These are phyloP conservation scores for Barnardius zonarius DNA, from an alignment of 2,113 vertebrate species.

Conservation along the genomic window DNA sequence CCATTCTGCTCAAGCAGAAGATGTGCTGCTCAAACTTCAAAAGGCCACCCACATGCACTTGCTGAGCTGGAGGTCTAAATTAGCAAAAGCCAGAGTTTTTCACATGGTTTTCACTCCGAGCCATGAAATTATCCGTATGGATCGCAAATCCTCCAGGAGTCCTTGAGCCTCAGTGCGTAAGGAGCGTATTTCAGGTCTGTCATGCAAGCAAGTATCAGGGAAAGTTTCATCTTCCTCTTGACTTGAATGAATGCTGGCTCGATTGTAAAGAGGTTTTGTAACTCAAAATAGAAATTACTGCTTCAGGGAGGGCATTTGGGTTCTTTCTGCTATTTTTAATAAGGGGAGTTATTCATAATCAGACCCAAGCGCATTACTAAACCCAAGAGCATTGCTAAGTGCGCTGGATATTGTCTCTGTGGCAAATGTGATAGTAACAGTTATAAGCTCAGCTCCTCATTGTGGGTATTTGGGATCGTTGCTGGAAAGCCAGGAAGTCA, in stretches of 20 bases:
- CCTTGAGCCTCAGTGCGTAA: background rate
- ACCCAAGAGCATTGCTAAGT: background rate
- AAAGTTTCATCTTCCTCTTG: background rate
- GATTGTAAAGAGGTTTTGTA: background rate
- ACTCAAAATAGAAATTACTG: background rate
- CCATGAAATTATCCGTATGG: background rate
- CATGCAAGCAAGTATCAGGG: background rate
- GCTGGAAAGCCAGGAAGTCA: background rate
- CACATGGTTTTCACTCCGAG: background rate
- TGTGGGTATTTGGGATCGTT: background rate
- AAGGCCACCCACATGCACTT: constrained; percentile 57
- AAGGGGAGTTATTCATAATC: background rate
- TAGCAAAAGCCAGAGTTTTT: constrained; percentile 32
- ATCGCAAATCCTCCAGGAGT: background rate
- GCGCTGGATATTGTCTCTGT: background rate
- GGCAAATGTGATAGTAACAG: background rate
- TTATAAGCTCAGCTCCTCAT: background rate
- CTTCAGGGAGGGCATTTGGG: background rate
- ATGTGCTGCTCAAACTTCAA: constrained; percentile 43
- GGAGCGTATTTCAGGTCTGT: background rate
- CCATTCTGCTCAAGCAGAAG: constrained; percentile 44
- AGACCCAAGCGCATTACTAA: background rate
- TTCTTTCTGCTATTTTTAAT: background rate
- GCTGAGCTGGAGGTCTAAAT: constrained; percentile 53
- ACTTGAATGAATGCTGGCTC: background rate